A percentile compares a stretch with the other conserved stretches of the same genome.
Conservation (phyloP, 2,797 vertebrate species). For the Pipistrellus nathusii region DNA sequence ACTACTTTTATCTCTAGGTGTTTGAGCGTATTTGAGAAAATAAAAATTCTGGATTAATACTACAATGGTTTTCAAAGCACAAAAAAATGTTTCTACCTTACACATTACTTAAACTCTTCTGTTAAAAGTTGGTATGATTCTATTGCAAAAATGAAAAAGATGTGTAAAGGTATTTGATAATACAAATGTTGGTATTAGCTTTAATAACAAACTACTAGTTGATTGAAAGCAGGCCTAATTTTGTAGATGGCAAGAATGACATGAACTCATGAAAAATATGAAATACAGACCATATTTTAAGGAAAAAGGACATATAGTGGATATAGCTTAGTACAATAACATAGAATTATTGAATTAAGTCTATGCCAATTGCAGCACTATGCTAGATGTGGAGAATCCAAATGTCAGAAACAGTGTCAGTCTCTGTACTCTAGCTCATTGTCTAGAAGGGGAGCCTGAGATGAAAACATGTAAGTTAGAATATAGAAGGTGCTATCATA, state of each 20-base stretch:
- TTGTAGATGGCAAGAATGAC: background rate
- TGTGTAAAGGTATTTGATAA: background rate
- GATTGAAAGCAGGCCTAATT: background rate
- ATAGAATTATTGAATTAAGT: conserved; percentile 7
- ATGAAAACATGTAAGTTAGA: background rate
- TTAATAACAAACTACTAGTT: conserved; percentile 9
- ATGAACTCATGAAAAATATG: conserved; percentile 33
- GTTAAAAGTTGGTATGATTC: conserved; percentile 10
- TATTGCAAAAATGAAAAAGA: conserved; percentile 11
- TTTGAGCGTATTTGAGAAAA: conserved; percentile 50
- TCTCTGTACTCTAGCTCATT: background rate
- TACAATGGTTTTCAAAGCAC: background rate
- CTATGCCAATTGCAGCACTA: background rate
- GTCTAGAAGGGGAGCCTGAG: background rate
- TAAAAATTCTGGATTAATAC: conserved; percentile 18
- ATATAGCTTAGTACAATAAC: background rate
- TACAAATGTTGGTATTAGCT: conserved; percentile 20
- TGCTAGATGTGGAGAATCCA: background rate
- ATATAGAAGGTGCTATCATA: background rate
- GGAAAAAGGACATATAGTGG: background rate
- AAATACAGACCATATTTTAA: background rate
- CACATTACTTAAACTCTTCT: background rate
- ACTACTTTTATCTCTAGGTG: background rate
- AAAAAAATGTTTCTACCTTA: background rate
- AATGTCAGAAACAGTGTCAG: background rate